Conservation (phyloP, 2,113 vertebrate species). For the Aptenodytes patagonicus region DNA sequence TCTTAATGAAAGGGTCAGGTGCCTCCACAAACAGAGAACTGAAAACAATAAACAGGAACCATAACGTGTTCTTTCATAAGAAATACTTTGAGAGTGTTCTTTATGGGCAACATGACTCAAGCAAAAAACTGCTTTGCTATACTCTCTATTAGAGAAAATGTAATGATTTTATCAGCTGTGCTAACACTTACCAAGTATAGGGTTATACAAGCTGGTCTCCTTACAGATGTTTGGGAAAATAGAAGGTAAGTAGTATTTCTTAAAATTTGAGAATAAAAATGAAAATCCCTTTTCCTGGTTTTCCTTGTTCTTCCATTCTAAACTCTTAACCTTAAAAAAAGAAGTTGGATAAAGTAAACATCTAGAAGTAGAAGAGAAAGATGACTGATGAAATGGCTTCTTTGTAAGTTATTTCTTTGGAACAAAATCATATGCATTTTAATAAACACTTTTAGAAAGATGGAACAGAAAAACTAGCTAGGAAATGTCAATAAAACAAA, state of each 20-base stretch:
- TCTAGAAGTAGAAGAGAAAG: not conserved
- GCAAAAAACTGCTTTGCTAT: not conserved
- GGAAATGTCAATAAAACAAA: not conserved
- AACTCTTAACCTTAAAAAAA: constrained; percentile 89
- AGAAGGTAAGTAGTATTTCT: constrained; percentile 97
- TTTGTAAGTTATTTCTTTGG: not conserved
- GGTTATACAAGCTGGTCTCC: constrained; percentile 94
- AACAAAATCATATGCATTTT: not conserved
- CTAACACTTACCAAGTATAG: constrained; percentile 87
- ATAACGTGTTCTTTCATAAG: not conserved
- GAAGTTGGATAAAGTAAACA: not conserved
- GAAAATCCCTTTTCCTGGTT: constrained; percentile 98
- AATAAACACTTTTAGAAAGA: not conserved
- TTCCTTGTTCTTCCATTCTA: constrained; percentile 98
- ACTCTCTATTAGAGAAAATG: not conserved
- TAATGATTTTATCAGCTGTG: not conserved
- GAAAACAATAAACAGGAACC: not conserved
- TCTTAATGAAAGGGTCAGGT: not conserved
- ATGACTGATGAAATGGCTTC: not conserved
- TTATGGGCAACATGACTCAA: not conserved
- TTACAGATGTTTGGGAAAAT: constrained; percentile 98
- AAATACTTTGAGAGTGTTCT: not conserved
- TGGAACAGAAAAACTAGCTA: not conserved
- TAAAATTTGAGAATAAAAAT: constrained; percentile 96
- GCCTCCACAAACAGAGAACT: not conserved